phyloP scores from a whole-genome alignment of 2,888 invertebrate species.

The Lepidonotus clava region DNA sequence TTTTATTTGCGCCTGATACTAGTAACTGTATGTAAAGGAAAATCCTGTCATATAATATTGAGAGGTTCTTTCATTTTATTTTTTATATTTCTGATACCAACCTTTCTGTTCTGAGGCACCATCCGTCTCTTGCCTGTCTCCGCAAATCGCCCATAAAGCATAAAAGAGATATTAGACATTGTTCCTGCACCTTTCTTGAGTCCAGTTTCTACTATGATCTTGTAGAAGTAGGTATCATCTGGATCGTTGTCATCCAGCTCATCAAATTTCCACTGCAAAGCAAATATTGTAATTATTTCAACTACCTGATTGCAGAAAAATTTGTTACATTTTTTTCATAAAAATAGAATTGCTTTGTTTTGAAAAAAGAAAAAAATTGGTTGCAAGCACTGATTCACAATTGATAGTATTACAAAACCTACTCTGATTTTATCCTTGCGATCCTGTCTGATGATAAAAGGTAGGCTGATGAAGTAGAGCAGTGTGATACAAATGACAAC shows the following conservation, averaged over 20 bases:
- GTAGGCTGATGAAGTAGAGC: not conserved
- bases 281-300: no score
- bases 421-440: not conserved
- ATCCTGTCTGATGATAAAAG: constrained; percentile 18
- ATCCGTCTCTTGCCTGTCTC: constrained; percentile 66
- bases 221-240: constrained; percentile 75
- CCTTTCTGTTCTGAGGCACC: constrained; percentile 65
- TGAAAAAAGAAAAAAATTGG: no score
- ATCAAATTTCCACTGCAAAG: constrained; percentile 67
- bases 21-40: no score
- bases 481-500: constrained; percentile 28
- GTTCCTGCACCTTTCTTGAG: constrained; percentile 66
- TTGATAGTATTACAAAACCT: not conserved
- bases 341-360: no score
- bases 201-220: constrained; percentile 76
- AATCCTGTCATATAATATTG: no score
- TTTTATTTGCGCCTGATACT: no score
- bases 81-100: no score
- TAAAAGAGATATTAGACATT: constrained; percentile 66
- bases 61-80: no score
- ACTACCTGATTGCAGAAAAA: no score
- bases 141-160: constrained; percentile 65
- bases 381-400: no score
- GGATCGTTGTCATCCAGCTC: constrained; percentile 75
- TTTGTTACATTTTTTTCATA: no score